Percentiles rank a stretch among this genome's conserved stretches.
Conservation (phyloP, 2,888 invertebrate genomes). For the Cataglyphis livida region DNA sequence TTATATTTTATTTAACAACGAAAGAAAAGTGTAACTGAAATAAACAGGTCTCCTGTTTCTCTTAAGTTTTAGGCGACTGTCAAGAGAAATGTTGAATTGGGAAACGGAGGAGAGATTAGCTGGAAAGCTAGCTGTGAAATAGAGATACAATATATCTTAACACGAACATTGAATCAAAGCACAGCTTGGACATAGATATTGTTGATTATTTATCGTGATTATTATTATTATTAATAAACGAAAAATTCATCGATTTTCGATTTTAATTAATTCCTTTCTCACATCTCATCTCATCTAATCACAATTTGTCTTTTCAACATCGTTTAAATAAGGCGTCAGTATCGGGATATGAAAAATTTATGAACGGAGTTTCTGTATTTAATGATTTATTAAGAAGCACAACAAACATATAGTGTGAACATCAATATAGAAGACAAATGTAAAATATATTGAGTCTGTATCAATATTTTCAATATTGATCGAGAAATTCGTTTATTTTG, state of each 20-base stretch:
- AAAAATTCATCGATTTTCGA: constrained; percentile 70
- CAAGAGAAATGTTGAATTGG: constrained; percentile 61
- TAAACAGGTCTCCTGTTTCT: constrained; percentile 60
- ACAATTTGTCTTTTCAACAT: constrained; percentile 20
- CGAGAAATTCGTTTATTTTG: constrained; percentile 1
- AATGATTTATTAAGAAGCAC: constrained; percentile 3
- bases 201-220: constrained; percentile 80
- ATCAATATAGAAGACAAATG: constrained; percentile 66
- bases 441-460: constrained; percentile 83
- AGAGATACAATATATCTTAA: constrained; percentile 31
- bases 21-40: constrained; percentile 9
- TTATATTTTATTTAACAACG: background rate
- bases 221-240: constrained; percentile 77
- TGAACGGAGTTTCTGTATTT: background rate
- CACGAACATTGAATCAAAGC: constrained; percentile 67
- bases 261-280: constrained; percentile 64
- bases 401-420: background rate
- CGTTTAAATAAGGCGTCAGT: background rate
- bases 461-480: constrained; percentile 71
- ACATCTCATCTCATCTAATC: constrained; percentile 30
- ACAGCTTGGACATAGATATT: constrained; percentile 78
- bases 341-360: constrained; percentile 6
- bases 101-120: constrained; percentile 45
- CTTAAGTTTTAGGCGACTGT: constrained; percentile 66
- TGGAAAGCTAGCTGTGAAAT: constrained; percentile 60